Conservation (phyloP, 53 echinoderm and acorn worm species). For the Luidia sarsii region DNA sequence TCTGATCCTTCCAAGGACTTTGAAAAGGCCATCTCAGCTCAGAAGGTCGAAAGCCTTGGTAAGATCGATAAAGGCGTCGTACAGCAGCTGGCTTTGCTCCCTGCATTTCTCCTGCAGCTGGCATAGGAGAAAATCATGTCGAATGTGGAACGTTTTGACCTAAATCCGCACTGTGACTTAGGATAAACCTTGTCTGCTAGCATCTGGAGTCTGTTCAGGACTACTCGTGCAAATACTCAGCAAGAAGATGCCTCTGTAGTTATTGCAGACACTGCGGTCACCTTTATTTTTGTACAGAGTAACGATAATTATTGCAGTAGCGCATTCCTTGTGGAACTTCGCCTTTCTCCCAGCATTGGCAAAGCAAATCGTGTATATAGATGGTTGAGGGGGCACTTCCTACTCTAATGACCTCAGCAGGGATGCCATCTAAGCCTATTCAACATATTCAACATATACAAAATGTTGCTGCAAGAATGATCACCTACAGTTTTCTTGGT, state of each 20-base stretch:
- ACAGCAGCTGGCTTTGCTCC: conserved; percentile 22
- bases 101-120: conserved; percentile 45
- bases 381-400: conserved; percentile 1
- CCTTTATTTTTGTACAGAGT: conserved; percentile 17
- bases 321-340: conserved; percentile 46
- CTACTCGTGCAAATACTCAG: neutral
- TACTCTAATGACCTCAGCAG: conserved; percentile 14
- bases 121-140: conserved; percentile 6
- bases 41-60: neutral
- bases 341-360: conserved; percentile 48
- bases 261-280: neutral
- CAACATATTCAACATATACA: too few species aligned
- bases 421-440: conserved; percentile 54
- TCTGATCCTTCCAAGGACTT: too few species aligned
- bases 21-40: conserved; percentile 4
- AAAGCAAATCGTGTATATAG: conserved; percentile 44
- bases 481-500: too few species aligned
- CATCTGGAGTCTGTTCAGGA: neutral
- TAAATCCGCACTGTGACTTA: neutral
- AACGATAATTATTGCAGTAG: conserved; percentile 10
- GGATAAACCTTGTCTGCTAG: neutral
- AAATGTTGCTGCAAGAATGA: too few species aligned
- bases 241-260: neutral
- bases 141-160: neutral
- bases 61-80: neutral